phyloP scores from a whole-genome alignment of 2,888 invertebrate species.

The Empis stercorea region DNA sequence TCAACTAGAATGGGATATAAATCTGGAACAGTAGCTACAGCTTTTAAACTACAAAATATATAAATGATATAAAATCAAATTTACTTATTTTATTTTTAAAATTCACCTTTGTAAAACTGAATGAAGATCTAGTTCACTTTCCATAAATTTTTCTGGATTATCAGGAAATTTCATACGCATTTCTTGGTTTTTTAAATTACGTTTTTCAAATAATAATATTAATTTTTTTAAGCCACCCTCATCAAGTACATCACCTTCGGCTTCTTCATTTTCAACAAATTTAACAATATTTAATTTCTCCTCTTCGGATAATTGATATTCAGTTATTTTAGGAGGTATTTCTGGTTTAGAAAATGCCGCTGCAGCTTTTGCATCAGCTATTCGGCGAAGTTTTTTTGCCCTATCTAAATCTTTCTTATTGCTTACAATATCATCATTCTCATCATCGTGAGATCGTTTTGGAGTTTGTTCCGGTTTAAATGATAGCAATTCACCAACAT shows the following conservation, averaged over 20 bases:
- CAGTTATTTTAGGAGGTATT: constrained; percentile 28
- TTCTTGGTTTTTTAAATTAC: constrained; percentile 86
- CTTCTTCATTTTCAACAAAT: constrained; percentile 71
- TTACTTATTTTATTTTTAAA: not conserved
- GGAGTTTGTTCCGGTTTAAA: constrained; percentile 71
- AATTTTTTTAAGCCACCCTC: constrained; percentile 78
- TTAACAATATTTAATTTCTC: constrained; percentile 68
- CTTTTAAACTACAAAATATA: constrained; percentile 48
- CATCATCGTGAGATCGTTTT: constrained; percentile 46
- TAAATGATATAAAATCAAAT: constrained; percentile 54
- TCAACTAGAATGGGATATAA: constrained; percentile 86
- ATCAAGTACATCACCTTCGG: constrained; percentile 76
- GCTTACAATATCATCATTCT: constrained; percentile 48
- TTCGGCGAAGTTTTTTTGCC: constrained; percentile 47
- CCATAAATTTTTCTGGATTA: constrained; percentile 94
- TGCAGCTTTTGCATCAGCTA: constrained; percentile 42
- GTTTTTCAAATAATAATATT: constrained; percentile 86
- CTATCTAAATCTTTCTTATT: constrained; percentile 37
- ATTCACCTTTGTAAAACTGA: constrained; percentile 61
- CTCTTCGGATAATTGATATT: constrained; percentile 46
- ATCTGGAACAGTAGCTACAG: constrained; percentile 89
- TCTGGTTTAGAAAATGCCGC: constrained; percentile 34
- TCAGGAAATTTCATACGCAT: constrained; percentile 98
- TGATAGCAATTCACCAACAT: constrained; percentile 44
- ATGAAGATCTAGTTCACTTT: constrained; percentile 90